Base-by-base conservation (phyloP, 2,888 invertebrate species). In the Microplitis deprimator region DNA sequence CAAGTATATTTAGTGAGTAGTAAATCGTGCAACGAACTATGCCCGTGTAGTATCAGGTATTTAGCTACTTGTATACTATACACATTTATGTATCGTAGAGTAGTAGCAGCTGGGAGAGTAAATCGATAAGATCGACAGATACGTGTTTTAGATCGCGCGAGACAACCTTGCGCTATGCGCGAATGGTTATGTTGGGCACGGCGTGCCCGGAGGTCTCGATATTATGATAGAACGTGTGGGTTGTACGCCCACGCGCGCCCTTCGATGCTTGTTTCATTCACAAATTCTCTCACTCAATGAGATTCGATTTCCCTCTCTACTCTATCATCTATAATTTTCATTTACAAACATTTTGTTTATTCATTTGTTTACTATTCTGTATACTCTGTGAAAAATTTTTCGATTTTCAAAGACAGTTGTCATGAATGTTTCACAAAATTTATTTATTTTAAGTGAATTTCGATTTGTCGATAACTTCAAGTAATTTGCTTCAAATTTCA, bases 191-290 rank as follows among this genome's bases (percentile, higher is more conserved):
- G 84, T 83, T 85, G 84, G 82, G 85, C 86, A 85, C 84, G 85
- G 86, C 88, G 87, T 87, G 87, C 84, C 85, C 84, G 85, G 86
- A 84, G 87, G 86, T 88, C 85, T 85, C 87, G 88, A 89, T 77
- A 70, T 89, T 89, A 88, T 89, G 88, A 89, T 87, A 87, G 85
- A 86, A 84, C 85, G 88, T 87, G 88, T 74, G 79, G 70, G 65
- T 16, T 67, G 41, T 64, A 77, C 84, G 82, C 85, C 82, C 75
- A 80, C 83, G 79, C 80, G 74, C 79, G 80, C 77, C 82, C 79
- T 81, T 80, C 80, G 81, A 75, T 50, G 61, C 69, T 73, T 50
- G 38, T 73, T 77, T 77, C 77, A 77, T 77, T 77, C 77, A 77
- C 77, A 73, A 77, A 77, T 73, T 73, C 73, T 73, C 65, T 73